Evolutionary conservation across 2,797 vertebrate genomes (phyloP), one percentile per base, ranked within the genome.

Genomic region (Hafferia zeledoni): DNA sequence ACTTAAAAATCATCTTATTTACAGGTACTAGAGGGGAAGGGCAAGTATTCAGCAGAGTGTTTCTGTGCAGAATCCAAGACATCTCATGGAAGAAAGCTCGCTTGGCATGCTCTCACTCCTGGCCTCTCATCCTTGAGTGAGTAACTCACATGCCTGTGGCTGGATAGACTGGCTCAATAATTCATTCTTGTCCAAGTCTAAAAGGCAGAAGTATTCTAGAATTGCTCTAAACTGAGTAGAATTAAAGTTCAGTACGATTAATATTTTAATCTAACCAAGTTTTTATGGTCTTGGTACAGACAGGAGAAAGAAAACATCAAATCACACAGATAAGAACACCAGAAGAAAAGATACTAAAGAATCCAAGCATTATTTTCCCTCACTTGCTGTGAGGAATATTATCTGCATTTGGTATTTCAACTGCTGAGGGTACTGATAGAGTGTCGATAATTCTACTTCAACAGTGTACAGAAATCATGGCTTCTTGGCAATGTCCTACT

Each of bases 101-200:
- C 49, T 68, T 80, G 64, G 49, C 6, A 14, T 3, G 6, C 28
- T 64, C 22, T 59, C 13, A 19, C 39, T 55, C 83, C 57, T 30
- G 65, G 44, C 8, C n/a, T 68, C 46, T 68, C 25, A 35, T 4
- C 31, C 35, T 60, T 0, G 0, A 15, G 15, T 11, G 44, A 70
- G 35, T 65, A 86, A 71, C 39, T 71, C 0, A 0, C 64, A 88
- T 68, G 46, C 27, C 31, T 76, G 65, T 90, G 83, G 70, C 83
- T 79, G 41, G 74, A 85, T 47, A 78, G 43, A 30, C 63, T 61
- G 46, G 18, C 24, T 82, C 28, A 74, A 28, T 70, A 71, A 55
- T 27, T 79, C n/a, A 49, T 88, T 83, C 65, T 25, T 39, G 15
- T 27, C n/a, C 30, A 52, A 79, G 12, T 57, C 10, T 86, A 72